These are phyloP conservation scores for Procambarus virginalis DNA, from an alignment of 1,140 invertebrate species.

Conservation along the genomic window DNA sequence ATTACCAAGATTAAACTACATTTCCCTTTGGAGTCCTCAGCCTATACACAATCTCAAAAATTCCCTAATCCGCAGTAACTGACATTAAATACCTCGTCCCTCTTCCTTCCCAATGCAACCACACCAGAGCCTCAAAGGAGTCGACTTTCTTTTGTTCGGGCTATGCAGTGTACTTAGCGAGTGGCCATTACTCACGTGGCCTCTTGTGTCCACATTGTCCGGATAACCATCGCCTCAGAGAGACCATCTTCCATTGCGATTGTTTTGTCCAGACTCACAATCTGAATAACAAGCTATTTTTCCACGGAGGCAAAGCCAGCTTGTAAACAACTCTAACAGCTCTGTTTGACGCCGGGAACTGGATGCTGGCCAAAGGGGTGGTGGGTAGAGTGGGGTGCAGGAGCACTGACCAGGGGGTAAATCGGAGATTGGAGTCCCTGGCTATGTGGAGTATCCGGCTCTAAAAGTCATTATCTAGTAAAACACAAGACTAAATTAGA, in stretches of 20 bases:
- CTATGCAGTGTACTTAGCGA: not conserved
- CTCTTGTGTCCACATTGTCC: not conserved
- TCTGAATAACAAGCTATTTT: not conserved
- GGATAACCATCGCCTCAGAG: not conserved
- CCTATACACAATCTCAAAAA: too few relatives aligned
- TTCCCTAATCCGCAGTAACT: too few relatives aligned
- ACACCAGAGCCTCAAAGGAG: not conserved
- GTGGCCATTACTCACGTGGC: not conserved
- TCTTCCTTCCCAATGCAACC: not conserved
- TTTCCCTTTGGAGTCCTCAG: too few relatives aligned
- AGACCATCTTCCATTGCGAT: not conserved
- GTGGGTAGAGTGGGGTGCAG: too few relatives aligned
- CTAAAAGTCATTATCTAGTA: too few relatives aligned
- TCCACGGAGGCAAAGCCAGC: not conserved
- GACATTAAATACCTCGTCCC: not conserved
- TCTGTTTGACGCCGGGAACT: not conserved
- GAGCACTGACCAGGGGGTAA: too few relatives aligned
- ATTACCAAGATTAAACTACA: too few relatives aligned
- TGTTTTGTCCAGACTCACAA: not conserved
- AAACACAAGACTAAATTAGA: too few relatives aligned
- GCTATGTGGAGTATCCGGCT: too few relatives aligned
- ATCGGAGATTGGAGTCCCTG: too few relatives aligned
- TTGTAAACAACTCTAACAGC: not conserved
- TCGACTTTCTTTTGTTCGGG: not conserved
- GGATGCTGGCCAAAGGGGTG: not conserved